These are phyloP conservation scores for Girardia tigrina DNA, from an alignment of 2,888 invertebrate genomes.

Conservation along the genomic window DNA sequence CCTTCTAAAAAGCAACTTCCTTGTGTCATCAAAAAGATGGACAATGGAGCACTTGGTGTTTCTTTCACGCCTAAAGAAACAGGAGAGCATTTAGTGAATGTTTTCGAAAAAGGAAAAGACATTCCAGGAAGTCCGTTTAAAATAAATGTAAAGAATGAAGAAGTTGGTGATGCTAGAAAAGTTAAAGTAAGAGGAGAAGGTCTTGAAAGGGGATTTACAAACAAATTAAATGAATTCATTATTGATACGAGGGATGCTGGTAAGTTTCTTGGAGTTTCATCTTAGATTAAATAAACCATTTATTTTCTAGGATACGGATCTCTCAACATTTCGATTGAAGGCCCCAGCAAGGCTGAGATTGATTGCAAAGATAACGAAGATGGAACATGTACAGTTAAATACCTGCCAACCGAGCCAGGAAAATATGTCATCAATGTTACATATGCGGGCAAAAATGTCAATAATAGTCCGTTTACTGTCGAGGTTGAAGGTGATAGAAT, in stretches of 20 bases:
- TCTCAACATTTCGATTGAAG: conserved; percentile 86
- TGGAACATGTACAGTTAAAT: conserved; percentile 80
- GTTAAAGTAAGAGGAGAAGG: conserved; percentile 74
- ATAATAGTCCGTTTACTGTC: conserved; percentile 58
- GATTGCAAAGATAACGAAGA: conserved; percentile 84
- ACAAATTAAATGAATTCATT: conserved; percentile 74
- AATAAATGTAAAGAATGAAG: conserved; percentile 76
- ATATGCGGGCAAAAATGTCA: conserved; percentile 91
- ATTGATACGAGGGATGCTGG: conserved; percentile 92
- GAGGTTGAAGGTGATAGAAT: conserved; percentile 68
- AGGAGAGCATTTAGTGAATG: conserved; percentile 84
- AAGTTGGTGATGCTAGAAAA: conserved; percentile 90
- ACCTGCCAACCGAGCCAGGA: conserved; percentile 89
- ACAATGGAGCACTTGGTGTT: conserved; percentile 84
- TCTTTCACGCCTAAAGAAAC: conserved; percentile 88
- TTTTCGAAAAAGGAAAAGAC: conserved; percentile 81
- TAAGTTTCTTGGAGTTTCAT: too few species aligned
- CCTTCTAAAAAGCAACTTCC: conserved; percentile 90
- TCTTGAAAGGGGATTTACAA: conserved; percentile 77
- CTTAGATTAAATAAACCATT: background rate
- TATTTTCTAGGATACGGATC: conserved; percentile 65
- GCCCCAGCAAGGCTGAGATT: conserved; percentile 94
- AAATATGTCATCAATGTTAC: conserved; percentile 83
- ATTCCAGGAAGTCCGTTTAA: conserved; percentile 92
- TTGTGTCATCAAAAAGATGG: conserved; percentile 81